Base-by-base conservation (phyloP, 1,140 invertebrate species). In the Zaprionus capensis region DNA sequence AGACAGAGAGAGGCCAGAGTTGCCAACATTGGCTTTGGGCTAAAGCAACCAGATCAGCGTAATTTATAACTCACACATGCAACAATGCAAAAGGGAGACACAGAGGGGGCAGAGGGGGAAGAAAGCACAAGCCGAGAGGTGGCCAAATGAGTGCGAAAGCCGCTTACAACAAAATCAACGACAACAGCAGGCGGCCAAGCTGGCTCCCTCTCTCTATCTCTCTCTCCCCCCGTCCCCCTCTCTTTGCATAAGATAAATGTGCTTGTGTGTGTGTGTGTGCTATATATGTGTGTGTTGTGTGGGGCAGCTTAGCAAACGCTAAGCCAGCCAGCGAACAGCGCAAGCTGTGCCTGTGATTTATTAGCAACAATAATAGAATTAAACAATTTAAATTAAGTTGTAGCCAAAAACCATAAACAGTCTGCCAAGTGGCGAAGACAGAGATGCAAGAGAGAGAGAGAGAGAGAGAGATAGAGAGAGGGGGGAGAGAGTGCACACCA, bases 321-420 rank as follows among this genome's bases (percentile, higher is more conserved):
- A 87, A 87, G 84, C 84, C 81, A 88, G 84, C 62, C 58, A 83
- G 81, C 81, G 75, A 78, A 61, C 78, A 84, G 66, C 81, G 75
- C 84, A 88, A 90, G 84, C 84, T 88, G 84, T 88, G 84, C 78
- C 85, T 84, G 81, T 92, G 91, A 92, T 92, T 92, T 92, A 92
- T 92, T 92, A 92, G 91, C 91, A 92, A 91, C 91, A 92, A 91
- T 92, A 92, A 91, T 92, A 92, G 91, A 92, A 92, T 92, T 92
- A 92, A 92, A 91, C 91, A 92, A 92, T 92, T 92, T 92, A 92
- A 92, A 92, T 92, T 91, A 92, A 92, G 91, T 92, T 92, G 91
- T 91, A 91, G 91, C 85, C 84, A 78, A 88, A 87, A 88, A 88
- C 84, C 84, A 88, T 88, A 88, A 88, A 88, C 84, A 90, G 84